Percentiles rank a stretch among this genome's conserved stretches.
Conservation (phyloP, 23 tunicate species). For the Trididemnum miniatum region DNA sequence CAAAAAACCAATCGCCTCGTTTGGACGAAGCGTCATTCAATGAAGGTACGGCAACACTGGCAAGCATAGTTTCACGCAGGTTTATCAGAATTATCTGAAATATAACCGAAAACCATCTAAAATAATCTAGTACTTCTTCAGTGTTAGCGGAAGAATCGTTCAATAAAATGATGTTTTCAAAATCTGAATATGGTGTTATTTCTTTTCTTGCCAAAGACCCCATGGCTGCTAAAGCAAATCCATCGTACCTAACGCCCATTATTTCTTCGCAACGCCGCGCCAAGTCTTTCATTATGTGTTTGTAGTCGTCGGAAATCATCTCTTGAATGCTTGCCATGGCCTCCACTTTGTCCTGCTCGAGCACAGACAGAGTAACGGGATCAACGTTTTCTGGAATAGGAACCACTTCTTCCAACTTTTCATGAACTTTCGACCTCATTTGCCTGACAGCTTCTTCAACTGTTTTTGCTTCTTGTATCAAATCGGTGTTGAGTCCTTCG, state of each 20-base stretch:
- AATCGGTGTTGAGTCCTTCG: background rate
- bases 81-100: constrained; percentile 40
- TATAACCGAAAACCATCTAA: constrained; percentile 55
- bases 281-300: background rate
- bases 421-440: background rate
- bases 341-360: background rate
- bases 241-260: constrained; percentile 6
- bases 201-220: constrained; percentile 51
- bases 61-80: constrained; percentile 53
- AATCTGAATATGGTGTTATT: constrained; percentile 60
- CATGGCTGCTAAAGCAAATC: constrained; percentile 23
- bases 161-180: constrained; percentile 45
- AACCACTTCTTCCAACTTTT: background rate
- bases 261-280: constrained; percentile 5
- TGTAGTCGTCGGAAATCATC: background rate
- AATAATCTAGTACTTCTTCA: constrained; percentile 27
- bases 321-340: background rate
- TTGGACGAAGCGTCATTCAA: background rate
- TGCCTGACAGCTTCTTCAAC: background rate
- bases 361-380: background rate
- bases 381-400: background rate
- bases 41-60: constrained; percentile 18
- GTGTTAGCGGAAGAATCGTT: constrained; percentile 31
- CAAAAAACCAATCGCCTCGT: constrained; percentile 36
- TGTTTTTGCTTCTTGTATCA: background rate